phyloP scores from a whole-genome alignment of 2,888 invertebrate species.

The Rhingia rostrata region DNA sequence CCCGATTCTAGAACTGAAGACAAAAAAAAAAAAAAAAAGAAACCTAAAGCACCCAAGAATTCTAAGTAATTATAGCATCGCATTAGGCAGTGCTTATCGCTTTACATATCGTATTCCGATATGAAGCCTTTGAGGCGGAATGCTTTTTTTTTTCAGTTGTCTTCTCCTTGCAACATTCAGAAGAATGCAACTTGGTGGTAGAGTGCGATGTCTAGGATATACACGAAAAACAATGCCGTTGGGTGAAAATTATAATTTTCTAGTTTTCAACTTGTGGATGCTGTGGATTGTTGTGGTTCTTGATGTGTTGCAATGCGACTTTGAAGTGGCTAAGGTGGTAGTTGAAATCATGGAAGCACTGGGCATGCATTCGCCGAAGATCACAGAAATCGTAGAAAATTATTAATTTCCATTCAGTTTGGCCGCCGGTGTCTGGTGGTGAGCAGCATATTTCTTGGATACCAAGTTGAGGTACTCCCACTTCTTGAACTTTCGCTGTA shows the following conservation, averaged over 20 bases:
- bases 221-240: conserved; percentile 38
- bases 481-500: conserved; percentile 23
- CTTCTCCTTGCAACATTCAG: conserved; percentile 31
- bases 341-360: conserved; percentile 50
- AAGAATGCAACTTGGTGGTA: conserved; percentile 16
- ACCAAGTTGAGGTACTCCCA: conserved; percentile 27
- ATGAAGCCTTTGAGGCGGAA: conserved; percentile 48
- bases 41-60: conserved; percentile 18
- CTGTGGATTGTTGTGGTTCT: conserved; percentile 4
- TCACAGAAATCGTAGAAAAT: conserved; percentile 61
- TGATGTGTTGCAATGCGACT: conserved; percentile 15
- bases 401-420: conserved; percentile 57
- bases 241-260: conserved; percentile 66
- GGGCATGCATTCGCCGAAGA: conserved; percentile 54
- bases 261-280: conserved; percentile 20
- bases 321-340: conserved; percentile 13
- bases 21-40: not conserved
- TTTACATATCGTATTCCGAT: conserved; percentile 68
- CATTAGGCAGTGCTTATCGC: conserved; percentile 63
- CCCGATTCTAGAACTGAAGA: not conserved
- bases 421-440: conserved; percentile 36
- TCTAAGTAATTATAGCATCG: conserved; percentile 63
- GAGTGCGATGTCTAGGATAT: not conserved
- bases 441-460: conserved; percentile 9
- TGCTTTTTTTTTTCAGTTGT: conserved; percentile 10